Evolutionary conservation across 1,140 invertebrate genomes (phyloP), one percentile per base, ranked within the genome.

Genomic region (Andrena cerasifolii): DNA sequence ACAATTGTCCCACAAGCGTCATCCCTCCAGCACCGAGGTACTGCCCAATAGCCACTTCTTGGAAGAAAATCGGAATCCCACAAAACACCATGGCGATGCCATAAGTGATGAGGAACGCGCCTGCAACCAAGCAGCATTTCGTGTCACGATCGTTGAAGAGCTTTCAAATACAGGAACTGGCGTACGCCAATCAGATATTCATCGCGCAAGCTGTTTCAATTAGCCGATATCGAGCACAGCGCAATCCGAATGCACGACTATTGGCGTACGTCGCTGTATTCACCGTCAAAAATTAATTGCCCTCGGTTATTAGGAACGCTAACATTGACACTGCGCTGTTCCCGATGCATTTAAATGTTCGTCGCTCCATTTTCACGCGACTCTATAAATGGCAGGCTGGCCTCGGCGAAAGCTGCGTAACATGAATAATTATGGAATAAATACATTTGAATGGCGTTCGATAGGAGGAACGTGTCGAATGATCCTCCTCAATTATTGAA

Each of bases 41-140:
- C 80, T 95, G 95, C 10, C 95, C 95, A 54, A 95, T 93, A 0
- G 94, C 94, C 0, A 95, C 94, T 89, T 97, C 96, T 95, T 97
- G 95, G 83, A 96, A 96, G 86, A 97, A 97, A 67, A 97, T 91
- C 1, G 96, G 96, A 63, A 97, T 94, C 1, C 96, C 96, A 73
- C 95, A 95, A 59, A 96, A 93, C 31, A 96, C 80, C 92, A 97
- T 94, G 67, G 96, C 95, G n/a, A 96, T 92, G 2, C 93, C 93
- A 78, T 96, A 96, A 0, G 95, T 95, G 12, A 96, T 92, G 4
- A 96, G 89, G 82, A 96, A 96, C 10, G 93, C 93, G 63, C 94
- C 94, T 95, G 82, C 49, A 90, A 89, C 33, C 21, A n/a, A 53
- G 65, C 49, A 54, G 16, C 10, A 8, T 31, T 21, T 26, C 3